Conservation (phyloP, 2,888 invertebrate species). For the Diplolepis rosae region DNA sequence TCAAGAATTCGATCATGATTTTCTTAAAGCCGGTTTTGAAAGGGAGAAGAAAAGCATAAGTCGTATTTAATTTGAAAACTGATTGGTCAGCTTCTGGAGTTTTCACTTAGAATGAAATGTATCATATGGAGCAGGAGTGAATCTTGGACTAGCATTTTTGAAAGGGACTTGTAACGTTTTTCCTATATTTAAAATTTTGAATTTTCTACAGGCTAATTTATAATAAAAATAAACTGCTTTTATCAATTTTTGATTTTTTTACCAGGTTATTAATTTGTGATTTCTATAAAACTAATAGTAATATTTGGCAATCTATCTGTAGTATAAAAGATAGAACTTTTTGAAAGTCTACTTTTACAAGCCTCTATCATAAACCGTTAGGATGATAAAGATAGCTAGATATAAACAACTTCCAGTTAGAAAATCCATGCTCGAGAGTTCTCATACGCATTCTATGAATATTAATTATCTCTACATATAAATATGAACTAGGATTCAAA, state of each 20-base stretch:
- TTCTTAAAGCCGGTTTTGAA: background rate
- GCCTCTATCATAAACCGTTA: slow-evolving; percentile 10
- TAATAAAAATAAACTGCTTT: no score
- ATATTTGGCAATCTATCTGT: background rate
- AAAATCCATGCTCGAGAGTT: slow-evolving; percentile 5
- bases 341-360: background rate
- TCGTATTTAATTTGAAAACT: background rate
- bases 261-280: no score
- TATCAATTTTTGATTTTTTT: no score
- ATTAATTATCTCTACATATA: background rate
- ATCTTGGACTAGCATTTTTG: background rate
- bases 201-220: no score
- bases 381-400: background rate
- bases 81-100: background rate
- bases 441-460: background rate
- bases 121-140: background rate
- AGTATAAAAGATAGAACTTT: background rate
- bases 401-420: background rate
- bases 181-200: background rate
- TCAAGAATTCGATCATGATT: background rate
- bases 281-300: no score
- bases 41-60: no score
- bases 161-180: background rate
- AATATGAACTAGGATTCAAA: background rate
- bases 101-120: background rate